Percentiles rank a stretch among this genome's conserved stretches.
Conservation (phyloP, 1,140 invertebrate genomes). For the Steinernema feltiae region DNA sequence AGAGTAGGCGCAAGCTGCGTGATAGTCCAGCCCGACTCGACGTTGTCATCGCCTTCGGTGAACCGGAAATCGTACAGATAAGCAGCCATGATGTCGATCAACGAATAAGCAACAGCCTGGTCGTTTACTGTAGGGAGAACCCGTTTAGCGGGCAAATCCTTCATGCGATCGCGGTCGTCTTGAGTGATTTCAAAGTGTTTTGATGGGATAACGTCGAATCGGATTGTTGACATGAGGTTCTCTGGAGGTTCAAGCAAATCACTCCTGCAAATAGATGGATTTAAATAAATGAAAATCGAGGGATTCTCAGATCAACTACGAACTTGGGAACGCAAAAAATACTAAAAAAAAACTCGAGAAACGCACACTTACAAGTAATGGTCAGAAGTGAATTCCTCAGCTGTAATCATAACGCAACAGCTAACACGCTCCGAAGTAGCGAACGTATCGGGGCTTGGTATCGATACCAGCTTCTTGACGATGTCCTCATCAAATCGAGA, state of each 20-base stretch:
- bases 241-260: background rate
- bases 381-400: background rate
- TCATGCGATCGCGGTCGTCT: background rate
- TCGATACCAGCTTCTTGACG: background rate
- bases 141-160: background rate
- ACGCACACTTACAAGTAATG: background rate
- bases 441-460: background rate
- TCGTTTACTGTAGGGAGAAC: background rate
- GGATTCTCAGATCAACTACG: no score
- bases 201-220: background rate
- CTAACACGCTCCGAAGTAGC: background rate
- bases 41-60: background rate
- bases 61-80: slow-evolving; percentile 5
- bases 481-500: background rate
- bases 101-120: background rate
- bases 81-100: background rate
- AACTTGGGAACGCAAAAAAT: no score
- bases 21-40: background rate
- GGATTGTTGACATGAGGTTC: background rate
- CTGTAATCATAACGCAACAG: background rate
- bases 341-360: no score
- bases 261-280: background rate
- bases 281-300: background rate
- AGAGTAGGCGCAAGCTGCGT: background rate
- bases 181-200: background rate